Evolutionary conservation across 2,888 invertebrate genomes (phyloP).

Genomic region (Drosophila mayaguana): DNA sequence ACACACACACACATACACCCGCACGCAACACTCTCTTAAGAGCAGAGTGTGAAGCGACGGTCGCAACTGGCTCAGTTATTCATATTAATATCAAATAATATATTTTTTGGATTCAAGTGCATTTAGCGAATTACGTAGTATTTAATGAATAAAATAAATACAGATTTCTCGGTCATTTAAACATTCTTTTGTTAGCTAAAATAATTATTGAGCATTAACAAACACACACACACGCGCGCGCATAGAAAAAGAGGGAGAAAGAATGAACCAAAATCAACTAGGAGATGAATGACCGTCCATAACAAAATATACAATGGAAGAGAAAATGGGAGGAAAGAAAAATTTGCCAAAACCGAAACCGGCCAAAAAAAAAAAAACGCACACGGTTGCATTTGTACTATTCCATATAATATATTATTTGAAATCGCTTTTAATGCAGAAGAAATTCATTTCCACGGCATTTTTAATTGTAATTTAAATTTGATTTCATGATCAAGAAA

Average conservation of each 20-base stretch:
- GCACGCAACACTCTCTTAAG: conserved; percentile 29
- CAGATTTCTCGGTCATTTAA: conserved; percentile 10
- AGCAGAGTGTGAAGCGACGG: conserved; percentile 38
- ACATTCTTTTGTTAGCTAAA: conserved; percentile 24
- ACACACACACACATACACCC: conserved; percentile 13
- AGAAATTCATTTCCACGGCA: conserved; percentile 19
- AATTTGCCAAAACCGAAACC: conserved; percentile 67
- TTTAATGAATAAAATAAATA: conserved; percentile 14
- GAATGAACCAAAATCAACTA: conserved; percentile 72
- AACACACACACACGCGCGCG: conserved; percentile 44
- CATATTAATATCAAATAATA: conserved; percentile 46
- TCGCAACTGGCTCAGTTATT: conserved; percentile 30
- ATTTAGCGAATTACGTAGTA: not conserved
- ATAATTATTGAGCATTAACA: conserved; percentile 52
- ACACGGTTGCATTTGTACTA: conserved; percentile 67
- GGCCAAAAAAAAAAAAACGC: conserved; percentile 43
- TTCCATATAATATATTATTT: conserved; percentile 14
- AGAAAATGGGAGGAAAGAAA: conserved; percentile 59
- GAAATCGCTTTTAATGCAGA: conserved; percentile 27
- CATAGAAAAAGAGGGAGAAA: conserved; percentile 57
- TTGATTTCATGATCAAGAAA: conserved; percentile 36
- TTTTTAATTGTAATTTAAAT: conserved; percentile 22
- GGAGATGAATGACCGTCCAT: conserved; percentile 78
- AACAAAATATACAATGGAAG: conserved; percentile 70
- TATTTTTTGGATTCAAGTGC: not conserved